Evolutionary conservation across 2,113 vertebrate species (phyloP).

Genomic region (Patagioenas fasciata): DNA sequence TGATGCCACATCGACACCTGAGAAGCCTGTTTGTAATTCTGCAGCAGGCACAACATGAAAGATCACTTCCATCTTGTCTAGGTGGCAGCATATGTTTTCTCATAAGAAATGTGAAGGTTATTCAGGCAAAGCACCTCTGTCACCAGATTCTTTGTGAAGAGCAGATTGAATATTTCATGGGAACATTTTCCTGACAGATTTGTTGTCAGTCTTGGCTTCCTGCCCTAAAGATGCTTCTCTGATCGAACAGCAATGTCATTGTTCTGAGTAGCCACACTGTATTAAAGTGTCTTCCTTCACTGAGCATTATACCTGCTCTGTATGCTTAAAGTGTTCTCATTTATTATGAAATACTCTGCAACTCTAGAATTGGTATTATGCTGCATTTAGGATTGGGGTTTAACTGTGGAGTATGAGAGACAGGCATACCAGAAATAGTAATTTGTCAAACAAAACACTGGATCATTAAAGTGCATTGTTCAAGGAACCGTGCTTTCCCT

Average conservation of each 20-base stretch:
- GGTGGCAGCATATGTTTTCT: conserved; percentile 42
- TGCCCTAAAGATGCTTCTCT: conserved; percentile 42
- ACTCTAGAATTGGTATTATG: not conserved
- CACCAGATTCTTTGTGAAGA: conserved; percentile 62
- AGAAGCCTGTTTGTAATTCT: conserved; percentile 29
- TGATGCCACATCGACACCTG: not conserved
- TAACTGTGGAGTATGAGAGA: not conserved
- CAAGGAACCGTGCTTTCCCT: not conserved
- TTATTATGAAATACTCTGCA: not conserved
- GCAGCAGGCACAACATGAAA: not conserved
- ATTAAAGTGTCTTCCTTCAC: conserved; percentile 10
- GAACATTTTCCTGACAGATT: conserved; percentile 54
- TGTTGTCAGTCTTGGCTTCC: conserved; percentile 40
- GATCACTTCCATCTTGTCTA: conserved; percentile 28
- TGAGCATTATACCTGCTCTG: not conserved
- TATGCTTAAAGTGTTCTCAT: not conserved
- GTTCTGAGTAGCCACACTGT: conserved; percentile 5
- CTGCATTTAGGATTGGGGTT: not conserved
- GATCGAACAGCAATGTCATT: conserved; percentile 17
- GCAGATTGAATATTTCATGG: conserved; percentile 68
- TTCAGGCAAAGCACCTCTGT: conserved; percentile 32
- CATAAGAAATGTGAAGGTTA: conserved; percentile 52
- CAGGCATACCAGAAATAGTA: not conserved
- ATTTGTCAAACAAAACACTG: not conserved
- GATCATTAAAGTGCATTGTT: not conserved